phyloP scores from a whole-genome alignment of 2,113 vertebrate genomes.

The Typhlomys cinereus region DNA sequence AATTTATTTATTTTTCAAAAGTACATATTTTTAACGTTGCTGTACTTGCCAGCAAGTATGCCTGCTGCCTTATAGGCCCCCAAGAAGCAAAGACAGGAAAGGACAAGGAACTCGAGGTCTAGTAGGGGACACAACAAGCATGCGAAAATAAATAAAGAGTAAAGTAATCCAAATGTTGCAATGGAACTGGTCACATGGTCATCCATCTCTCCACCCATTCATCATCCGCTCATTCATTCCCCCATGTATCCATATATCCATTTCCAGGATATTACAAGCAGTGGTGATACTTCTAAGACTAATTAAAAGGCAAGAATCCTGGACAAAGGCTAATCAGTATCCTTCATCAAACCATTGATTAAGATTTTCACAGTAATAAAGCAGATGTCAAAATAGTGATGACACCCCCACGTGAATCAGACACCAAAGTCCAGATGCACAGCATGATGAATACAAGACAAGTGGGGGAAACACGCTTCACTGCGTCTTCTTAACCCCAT shows the following conservation, averaged over 20 bases:
- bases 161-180: neutral
- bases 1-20: constrained; percentile 42
- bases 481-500: neutral
- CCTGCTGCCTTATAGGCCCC: neutral
- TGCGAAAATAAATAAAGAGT: neutral
- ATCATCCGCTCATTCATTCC: neutral
- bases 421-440: neutral
- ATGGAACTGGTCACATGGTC: neutral
- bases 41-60: neutral
- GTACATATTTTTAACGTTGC: neutral
- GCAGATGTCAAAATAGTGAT: neutral
- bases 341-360: constrained; percentile 18
- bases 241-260: neutral
- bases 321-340: too few species aligned
- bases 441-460: neutral
- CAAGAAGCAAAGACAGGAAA: neutral
- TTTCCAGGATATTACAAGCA: neutral
- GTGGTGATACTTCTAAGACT: neutral
- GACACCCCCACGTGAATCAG: neutral
- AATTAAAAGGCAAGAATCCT: neutral
- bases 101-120: neutral
- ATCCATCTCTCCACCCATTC: neutral
- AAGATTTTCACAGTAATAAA: neutral
- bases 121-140: neutral
- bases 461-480: neutral